phyloP scores from a whole-genome alignment of 2,797 vertebrate species.

The Pachyuromys duprasi region DNA sequence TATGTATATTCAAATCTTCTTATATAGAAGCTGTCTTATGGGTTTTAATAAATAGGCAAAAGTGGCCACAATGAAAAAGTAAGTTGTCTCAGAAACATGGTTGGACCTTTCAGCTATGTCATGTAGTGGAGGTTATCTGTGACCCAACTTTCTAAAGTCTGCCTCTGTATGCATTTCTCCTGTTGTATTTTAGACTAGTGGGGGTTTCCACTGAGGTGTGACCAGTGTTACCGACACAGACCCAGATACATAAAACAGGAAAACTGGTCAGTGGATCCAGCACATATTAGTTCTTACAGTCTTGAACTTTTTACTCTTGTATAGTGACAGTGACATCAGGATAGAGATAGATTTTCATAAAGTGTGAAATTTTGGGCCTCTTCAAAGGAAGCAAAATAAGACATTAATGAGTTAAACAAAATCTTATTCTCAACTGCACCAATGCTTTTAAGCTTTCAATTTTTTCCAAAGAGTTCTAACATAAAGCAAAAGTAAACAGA shows the following conservation, averaged over 20 bases:
- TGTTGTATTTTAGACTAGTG: not conserved
- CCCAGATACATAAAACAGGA: not conserved
- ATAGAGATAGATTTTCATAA: not conserved
- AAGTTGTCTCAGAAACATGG: conserved; percentile 31
- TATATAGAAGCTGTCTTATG: conserved; percentile 17
- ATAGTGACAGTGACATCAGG: not conserved
- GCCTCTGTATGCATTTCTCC: conserved; percentile 24
- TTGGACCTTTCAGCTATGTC: not conserved
- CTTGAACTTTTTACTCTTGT: not conserved
- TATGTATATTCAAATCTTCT: conserved; percentile 12
- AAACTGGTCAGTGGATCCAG: not conserved
- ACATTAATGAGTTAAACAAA: not conserved
- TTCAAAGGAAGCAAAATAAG: not conserved
- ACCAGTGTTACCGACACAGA: not conserved
- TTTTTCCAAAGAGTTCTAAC: conserved; percentile 17
- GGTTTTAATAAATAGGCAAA: conserved; percentile 41
- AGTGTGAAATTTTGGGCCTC: not conserved
- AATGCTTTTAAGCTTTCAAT: conserved; percentile 21
- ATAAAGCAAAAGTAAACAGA: conserved; percentile 45
- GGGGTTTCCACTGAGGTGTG: not conserved
- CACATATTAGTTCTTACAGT: not conserved
- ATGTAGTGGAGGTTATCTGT: not conserved
- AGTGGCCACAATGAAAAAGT: conserved; percentile 39
- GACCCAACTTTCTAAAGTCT: conserved; percentile 44
- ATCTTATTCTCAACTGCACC: not conserved